Evolutionary conservation across 2,888 invertebrate species (phyloP).

Genomic region (Lasioglossum zephyrum): DNA sequence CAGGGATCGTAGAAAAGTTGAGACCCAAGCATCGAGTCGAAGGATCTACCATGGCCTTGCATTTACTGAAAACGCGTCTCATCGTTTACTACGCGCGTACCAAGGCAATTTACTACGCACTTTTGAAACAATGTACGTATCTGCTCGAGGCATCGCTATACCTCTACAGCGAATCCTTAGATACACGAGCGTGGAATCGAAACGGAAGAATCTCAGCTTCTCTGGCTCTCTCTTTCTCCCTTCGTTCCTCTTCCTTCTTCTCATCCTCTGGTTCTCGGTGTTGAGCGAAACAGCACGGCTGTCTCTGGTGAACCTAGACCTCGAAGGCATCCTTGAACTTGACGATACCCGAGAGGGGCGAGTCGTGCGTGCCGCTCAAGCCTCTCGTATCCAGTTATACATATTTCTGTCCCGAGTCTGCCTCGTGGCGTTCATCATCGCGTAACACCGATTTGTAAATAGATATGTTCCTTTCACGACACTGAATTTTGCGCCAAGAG

Average conservation of each 20-base stretch:
- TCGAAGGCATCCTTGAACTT: conserved; percentile 69
- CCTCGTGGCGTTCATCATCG: conserved; percentile 70
- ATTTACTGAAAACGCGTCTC: conserved; percentile 31
- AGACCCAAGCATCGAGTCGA: not conserved
- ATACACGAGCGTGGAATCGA: conserved; percentile 38
- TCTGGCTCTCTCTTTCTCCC: no score
- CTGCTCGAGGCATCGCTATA: conserved; percentile 45
- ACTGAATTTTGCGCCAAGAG: not conserved
- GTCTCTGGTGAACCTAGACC: conserved; percentile 61
- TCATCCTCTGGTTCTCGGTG: not conserved
- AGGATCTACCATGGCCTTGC: conserved; percentile 26
- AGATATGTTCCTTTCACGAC: conserved; percentile 51
- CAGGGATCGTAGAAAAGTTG: conserved; percentile 20
- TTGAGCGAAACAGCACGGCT: conserved; percentile 17
- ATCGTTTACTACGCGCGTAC: conserved; percentile 45
- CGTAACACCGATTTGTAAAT: conserved; percentile 71
- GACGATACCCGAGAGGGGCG: conserved; percentile 56
- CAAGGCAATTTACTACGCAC: conserved; percentile 42
- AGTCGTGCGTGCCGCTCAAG: conserved; percentile 48
- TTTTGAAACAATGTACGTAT: conserved; percentile 57
- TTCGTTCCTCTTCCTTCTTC: not conserved
- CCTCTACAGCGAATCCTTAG: conserved; percentile 37
- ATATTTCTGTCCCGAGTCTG: conserved; percentile 50
- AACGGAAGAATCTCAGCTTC: conserved; percentile 40
- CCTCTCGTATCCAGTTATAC: conserved; percentile 51